phyloP scores from a whole-genome alignment of 2,113 vertebrate genomes.

The Oophaga pumilio region DNA sequence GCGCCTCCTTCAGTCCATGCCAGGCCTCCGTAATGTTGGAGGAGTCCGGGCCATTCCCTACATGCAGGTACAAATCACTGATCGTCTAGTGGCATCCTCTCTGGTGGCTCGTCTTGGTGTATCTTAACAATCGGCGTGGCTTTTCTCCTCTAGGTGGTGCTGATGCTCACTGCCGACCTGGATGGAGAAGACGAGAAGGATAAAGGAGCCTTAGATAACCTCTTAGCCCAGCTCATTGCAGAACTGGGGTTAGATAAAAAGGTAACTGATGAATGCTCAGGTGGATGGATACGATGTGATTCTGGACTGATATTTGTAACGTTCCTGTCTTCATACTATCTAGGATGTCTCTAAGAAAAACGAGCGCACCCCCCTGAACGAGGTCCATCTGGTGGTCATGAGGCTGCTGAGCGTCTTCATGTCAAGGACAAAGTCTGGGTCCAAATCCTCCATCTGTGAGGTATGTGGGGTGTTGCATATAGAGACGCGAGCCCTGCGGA shows the following conservation, averaged over 20 bases:
- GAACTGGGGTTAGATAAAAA: constrained; percentile 96
- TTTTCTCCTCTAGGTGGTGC: constrained; percentile 77
- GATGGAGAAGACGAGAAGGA: constrained; percentile 98
- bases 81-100: background rate
- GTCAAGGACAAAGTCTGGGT: constrained; percentile 96
- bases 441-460: constrained; percentile 93
- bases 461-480: constrained; percentile 66
- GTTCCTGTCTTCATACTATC: background rate
- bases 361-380: constrained; percentile 89
- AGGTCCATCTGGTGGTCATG: constrained; percentile 97
- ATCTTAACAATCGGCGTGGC: background rate
- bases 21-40: constrained; percentile 90
- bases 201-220: constrained; percentile 94
- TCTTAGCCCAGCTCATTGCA: constrained; percentile 91
- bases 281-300: background rate
- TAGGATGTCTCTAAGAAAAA: constrained; percentile 97
- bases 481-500: no score
- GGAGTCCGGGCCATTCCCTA: constrained; percentile 97
- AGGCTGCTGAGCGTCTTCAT: constrained; percentile 97
- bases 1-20: constrained; percentile 89
- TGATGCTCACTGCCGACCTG: constrained; percentile 96
- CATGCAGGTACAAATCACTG: constrained; percentile 80
- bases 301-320: background rate
- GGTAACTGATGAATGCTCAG: constrained; percentile 65
- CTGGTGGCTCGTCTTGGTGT: no score